phyloP scores from a whole-genome alignment of 2,797 vertebrate genomes.

The Cynodonichthys magdalenae region DNA sequence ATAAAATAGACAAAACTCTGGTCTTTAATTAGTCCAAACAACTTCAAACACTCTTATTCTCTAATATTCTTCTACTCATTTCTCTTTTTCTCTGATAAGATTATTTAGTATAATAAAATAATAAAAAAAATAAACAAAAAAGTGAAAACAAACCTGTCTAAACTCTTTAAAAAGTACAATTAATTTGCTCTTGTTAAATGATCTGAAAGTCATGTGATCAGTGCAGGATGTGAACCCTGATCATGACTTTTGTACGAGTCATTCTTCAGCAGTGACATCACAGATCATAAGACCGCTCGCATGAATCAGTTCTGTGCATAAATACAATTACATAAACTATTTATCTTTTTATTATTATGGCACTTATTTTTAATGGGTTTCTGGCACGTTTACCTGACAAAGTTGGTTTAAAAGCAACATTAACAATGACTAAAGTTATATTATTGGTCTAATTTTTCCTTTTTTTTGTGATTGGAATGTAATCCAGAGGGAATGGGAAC shows the following conservation, averaged over 20 bases:
- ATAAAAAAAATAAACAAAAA: neutral
- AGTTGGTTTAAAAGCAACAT: neutral
- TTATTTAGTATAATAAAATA: neutral
- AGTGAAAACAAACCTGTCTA: neutral
- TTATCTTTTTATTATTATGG: neutral
- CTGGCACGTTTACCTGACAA: neutral
- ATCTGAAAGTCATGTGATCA: conserved; percentile 32
- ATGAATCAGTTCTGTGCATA: neutral
- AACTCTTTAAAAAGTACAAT: neutral
- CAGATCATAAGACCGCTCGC: conserved; percentile 40
- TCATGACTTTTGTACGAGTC: conserved; percentile 16
- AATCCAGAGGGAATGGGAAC: neutral
- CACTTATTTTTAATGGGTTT: neutral
- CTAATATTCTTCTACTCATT: no score
- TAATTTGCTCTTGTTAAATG: neutral
- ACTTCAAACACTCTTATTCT: no score
- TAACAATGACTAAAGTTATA: conserved; percentile 2
- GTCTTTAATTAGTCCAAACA: no score
- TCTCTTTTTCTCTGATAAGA: no score
- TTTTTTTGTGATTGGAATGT: neutral
- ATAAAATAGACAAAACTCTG: no score
- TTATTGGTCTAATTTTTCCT: neutral
- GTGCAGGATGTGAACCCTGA: conserved; percentile 2
- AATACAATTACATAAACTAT: neutral
- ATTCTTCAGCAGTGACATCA: conserved; percentile 28